phyloP scores from a whole-genome alignment of 2,113 vertebrate species.

The Varanus salvator region DNA sequence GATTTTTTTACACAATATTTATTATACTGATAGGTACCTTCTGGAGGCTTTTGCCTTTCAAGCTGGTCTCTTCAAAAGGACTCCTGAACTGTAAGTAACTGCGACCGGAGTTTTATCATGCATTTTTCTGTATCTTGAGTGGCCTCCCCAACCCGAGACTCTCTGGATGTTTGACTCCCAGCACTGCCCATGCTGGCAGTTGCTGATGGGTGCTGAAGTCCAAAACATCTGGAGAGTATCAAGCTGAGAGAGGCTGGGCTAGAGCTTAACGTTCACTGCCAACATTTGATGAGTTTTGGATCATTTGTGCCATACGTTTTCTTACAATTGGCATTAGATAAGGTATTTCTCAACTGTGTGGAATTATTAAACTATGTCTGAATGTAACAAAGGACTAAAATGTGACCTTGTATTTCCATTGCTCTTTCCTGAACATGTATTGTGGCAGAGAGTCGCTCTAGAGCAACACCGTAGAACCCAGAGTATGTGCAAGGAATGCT shows the following conservation, averaged over 20 bases:
- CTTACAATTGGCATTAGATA: no score
- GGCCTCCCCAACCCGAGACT: no score
- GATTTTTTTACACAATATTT: background rate
- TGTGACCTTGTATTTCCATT: constrained; percentile 50
- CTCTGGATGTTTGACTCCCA: no score
- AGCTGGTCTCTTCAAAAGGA: constrained; percentile 39
- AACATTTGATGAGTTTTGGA: background rate
- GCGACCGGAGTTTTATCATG: constrained; percentile 24
- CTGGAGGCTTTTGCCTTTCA: constrained; percentile 52
- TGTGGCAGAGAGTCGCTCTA: constrained; percentile 8
- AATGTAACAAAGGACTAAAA: constrained; percentile 39
- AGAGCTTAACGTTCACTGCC: constrained; percentile 11
- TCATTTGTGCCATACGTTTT: no score
- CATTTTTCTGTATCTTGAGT: constrained; percentile 7
- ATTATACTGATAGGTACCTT: constrained; percentile 52
- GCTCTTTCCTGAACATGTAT: constrained; percentile 45
- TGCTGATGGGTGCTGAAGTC: no score
- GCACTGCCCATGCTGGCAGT: no score
- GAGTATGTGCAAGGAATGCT: no score
- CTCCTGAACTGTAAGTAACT: constrained; percentile 65
- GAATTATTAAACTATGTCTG: constrained; percentile 48
- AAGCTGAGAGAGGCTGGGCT: background rate
- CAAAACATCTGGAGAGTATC: no score
- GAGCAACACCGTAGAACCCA: background rate
- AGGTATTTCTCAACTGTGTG: background rate